These are phyloP conservation scores for Opisthocomus hoazin DNA, from an alignment of 2,113 vertebrate genomes.

Conservation along the genomic window DNA sequence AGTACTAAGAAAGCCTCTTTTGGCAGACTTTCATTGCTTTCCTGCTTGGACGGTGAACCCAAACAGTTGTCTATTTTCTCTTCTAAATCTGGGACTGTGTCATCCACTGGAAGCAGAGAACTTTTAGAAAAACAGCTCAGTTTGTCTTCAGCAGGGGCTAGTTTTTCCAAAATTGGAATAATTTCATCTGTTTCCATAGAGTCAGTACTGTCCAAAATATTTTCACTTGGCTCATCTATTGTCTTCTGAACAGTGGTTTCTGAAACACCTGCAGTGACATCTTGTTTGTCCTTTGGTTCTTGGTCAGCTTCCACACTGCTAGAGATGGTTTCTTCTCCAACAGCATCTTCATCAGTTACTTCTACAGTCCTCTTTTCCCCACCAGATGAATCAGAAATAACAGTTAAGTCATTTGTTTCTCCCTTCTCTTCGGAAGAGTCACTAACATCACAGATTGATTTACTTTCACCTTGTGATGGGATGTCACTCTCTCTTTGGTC, in stretches of 20 bases:
- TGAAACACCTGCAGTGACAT: not conserved
- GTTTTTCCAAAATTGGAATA: slow-evolving; percentile 79
- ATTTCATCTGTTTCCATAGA: slow-evolving; percentile 81
- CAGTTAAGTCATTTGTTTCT: slow-evolving; percentile 11
- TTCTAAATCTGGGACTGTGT: slow-evolving; percentile 65
- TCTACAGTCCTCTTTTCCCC: slow-evolving; percentile 41
- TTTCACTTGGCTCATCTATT: slow-evolving; percentile 51
- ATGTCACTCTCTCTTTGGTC: slow-evolving; percentile 43
- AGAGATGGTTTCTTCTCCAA: slow-evolving; percentile 72
- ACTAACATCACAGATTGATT: not conserved
- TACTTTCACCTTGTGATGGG: slow-evolving; percentile 32
- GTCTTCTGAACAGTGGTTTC: slow-evolving; percentile 45
- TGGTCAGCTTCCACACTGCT: slow-evolving; percentile 75
- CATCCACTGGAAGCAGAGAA: slow-evolving; percentile 66
- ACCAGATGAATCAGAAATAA: slow-evolving; percentile 20
- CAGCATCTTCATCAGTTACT: not conserved
- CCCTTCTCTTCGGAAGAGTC: slow-evolving; percentile 9
- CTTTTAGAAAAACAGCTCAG: slow-evolving; percentile 71
- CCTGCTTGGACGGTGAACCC: slow-evolving; percentile 76
- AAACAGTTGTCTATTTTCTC: slow-evolving; percentile 72
- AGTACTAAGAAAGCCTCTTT: slow-evolving; percentile 83
- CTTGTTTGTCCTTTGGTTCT: slow-evolving; percentile 46
- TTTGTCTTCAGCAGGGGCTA: slow-evolving; percentile 74
- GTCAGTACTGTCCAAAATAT: slow-evolving; percentile 40
- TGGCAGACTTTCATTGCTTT: slow-evolving; percentile 77